Evolutionary conservation across 2,113 vertebrate genomes (phyloP).

Genomic region (Ophthalmolycus amberensis): DNA sequence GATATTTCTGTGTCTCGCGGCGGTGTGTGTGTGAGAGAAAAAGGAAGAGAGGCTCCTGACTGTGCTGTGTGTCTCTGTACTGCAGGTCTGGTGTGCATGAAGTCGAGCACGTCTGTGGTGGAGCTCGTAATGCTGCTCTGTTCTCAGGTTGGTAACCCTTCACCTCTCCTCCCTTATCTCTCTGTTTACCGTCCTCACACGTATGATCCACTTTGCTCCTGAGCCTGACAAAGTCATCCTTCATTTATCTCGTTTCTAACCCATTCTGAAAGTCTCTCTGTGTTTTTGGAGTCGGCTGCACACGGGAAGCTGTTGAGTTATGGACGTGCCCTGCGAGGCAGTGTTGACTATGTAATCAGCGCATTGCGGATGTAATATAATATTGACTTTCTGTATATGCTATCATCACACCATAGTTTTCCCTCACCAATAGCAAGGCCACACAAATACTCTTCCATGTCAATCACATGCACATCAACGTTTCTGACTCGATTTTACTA

Average conservation of each 20-base stretch:
- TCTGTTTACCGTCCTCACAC: neutral
- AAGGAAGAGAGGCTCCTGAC: constrained; percentile 51
- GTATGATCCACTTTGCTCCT: neutral
- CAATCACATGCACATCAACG: neutral
- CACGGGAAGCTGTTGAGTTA: constrained; percentile 28
- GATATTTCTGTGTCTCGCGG: constrained; percentile 38
- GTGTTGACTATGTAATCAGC: constrained; percentile 34
- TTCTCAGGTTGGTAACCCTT: constrained; percentile 89
- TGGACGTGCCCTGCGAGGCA: constrained; percentile 41
- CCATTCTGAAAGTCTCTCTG: neutral
- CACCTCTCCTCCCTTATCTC: neutral
- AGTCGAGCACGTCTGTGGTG: constrained; percentile 98
- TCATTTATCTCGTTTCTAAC: neutral
- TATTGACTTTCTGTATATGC: constrained; percentile 29
- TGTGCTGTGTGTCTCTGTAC: constrained; percentile 63
- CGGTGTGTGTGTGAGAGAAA: neutral
- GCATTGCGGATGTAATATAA: constrained; percentile 71
- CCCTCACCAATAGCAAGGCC: neutral
- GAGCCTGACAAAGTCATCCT: neutral
- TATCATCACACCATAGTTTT: constrained; percentile 18
- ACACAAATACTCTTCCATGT: neutral
- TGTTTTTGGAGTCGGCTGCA: neutral
- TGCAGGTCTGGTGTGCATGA: constrained; percentile 98
- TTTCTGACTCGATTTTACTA: constrained; percentile 2
- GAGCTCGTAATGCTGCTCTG: constrained; percentile 99